phyloP scores from a whole-genome alignment of 23 tunicate genomes.

The Trididemnum miniatum region DNA sequence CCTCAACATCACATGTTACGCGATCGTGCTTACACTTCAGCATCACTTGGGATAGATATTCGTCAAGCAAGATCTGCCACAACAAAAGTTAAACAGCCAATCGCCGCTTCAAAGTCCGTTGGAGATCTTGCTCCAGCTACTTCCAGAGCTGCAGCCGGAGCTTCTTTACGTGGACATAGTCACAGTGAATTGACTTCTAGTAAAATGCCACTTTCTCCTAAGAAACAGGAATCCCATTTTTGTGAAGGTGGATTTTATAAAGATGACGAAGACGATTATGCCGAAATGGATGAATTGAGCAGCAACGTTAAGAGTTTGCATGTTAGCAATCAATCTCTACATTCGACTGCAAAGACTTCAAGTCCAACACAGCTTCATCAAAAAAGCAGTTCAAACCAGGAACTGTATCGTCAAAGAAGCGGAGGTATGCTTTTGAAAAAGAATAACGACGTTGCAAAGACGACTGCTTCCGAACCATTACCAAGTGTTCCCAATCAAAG shows the following conservation, averaged over 20 bases:
- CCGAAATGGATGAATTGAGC: background rate
- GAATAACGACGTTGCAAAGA: too few species aligned
- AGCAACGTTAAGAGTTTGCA: background rate
- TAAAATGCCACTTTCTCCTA: background rate
- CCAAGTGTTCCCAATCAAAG: background rate
- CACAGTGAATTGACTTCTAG: too few species aligned
- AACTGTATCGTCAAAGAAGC: slow-evolving; percentile 18
- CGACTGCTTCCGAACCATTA: background rate
- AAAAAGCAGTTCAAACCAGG: too few species aligned
- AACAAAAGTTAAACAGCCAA: background rate
- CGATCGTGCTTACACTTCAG: background rate
- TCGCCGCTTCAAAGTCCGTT: background rate
- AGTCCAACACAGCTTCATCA: too few species aligned
- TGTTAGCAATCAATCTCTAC: too few species aligned
- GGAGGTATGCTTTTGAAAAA: slow-evolving; percentile 3
- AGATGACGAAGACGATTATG: slow-evolving; percentile 22
- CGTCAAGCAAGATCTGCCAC: background rate
- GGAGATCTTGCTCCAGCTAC: background rate
- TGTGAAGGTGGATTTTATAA: slow-evolving; percentile 2
- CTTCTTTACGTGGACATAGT: too few species aligned
- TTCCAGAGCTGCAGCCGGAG: background rate
- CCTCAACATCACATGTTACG: background rate
- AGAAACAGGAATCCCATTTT: background rate
- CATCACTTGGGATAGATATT: background rate
- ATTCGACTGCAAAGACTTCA: too few species aligned